phyloP scores from a whole-genome alignment of 2,888 invertebrate genomes.

The Lochmaea crataegi region DNA sequence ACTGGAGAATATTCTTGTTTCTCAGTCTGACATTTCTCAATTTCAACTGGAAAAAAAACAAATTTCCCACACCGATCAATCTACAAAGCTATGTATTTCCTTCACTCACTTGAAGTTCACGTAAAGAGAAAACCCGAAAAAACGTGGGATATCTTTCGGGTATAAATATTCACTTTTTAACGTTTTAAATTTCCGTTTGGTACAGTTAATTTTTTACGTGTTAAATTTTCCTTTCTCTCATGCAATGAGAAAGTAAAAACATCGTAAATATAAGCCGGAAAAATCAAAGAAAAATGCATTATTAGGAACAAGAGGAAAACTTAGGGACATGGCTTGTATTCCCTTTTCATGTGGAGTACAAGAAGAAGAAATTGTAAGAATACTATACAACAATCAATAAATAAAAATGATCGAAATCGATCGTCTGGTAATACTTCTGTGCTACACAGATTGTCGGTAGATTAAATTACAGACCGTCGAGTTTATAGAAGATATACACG shows the following conservation, averaged over 20 bases:
- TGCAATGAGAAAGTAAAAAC: no score
- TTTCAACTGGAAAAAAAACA: conserved; percentile 13
- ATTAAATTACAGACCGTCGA: conserved; percentile 24
- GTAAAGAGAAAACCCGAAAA: neutral
- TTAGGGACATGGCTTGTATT: no score
- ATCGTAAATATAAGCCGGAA: no score
- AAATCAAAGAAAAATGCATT: no score
- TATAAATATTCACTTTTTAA: neutral
- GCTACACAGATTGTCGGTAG: conserved; percentile 23
- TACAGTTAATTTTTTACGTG: neutral
- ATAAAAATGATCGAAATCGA: conserved; percentile 3
- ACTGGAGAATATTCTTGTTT: conserved; percentile 34
- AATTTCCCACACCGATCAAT: neutral
- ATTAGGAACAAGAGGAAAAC: no score
- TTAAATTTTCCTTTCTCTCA: neutral
- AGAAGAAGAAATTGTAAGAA: no score
- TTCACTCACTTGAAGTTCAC: neutral
- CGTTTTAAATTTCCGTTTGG: neutral
- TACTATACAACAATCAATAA: no score
- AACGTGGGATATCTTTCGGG: neutral
- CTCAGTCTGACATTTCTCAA: conserved; percentile 21
- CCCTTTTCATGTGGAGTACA: no score
- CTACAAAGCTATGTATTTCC: neutral
- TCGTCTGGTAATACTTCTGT: conserved; percentile 13
- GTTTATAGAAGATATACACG: conserved; percentile 14